These are phyloP conservation scores for Ophiodon elongatus DNA, from an alignment of 2,113 vertebrate species.

Conservation along the genomic window DNA sequence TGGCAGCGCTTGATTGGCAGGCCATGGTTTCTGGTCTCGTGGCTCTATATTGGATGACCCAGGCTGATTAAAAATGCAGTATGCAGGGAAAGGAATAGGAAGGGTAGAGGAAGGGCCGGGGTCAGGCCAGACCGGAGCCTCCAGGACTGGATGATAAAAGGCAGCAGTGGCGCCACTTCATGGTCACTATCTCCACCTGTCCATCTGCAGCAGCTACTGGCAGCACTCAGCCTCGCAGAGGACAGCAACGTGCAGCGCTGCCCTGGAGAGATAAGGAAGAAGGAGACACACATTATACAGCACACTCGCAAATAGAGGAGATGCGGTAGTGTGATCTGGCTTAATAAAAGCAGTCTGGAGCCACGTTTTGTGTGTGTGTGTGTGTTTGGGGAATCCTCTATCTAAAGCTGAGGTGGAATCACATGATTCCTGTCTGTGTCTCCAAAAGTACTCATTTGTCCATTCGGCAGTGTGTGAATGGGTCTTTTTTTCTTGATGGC, in stretches of 20 bases:
- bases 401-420: constrained; percentile 7
- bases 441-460: constrained; percentile 4
- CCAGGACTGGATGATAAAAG: constrained; percentile 80
- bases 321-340: constrained; percentile 46
- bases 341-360: constrained; percentile 41
- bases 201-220: constrained; percentile 82
- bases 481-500: constrained; percentile 16
- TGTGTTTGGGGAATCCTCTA: constrained; percentile 64
- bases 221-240: constrained; percentile 74
- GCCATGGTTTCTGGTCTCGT: constrained; percentile 72
- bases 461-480: constrained; percentile 22
- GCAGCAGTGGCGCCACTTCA: constrained; percentile 77
- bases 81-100: constrained; percentile 76
- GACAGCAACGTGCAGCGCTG: constrained; percentile 65
- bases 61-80: constrained; percentile 84
- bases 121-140: constrained; percentile 81
- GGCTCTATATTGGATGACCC: constrained; percentile 80
- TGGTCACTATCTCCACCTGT: constrained; percentile 85
- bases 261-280: constrained; percentile 67
- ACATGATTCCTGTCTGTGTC: constrained; percentile 16
- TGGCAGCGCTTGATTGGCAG: constrained; percentile 78
- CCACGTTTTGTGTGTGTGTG: constrained; percentile 26
- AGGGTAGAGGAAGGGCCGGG: constrained; percentile 71
- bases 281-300: constrained; percentile 59
- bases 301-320: constrained; percentile 56